Conservation (phyloP, 2,888 invertebrate genomes). For the Crematogaster levior region DNA sequence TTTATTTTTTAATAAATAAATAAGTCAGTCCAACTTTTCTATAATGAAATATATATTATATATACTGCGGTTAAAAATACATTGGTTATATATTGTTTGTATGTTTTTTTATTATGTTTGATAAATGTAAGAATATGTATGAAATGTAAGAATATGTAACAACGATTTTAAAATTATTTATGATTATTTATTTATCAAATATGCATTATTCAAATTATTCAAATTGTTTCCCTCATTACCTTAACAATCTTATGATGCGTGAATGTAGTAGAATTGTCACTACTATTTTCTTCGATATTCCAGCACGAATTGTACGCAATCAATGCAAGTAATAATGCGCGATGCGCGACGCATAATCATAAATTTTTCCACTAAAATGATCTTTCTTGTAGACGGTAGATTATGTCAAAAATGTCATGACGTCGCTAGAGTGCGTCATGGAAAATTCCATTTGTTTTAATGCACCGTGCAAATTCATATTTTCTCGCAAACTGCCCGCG, state of each 20-base stretch:
- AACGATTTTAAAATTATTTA: neutral
- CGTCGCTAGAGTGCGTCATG: slow-evolving; percentile 7
- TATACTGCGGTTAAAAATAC: no score
- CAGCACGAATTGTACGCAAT: slow-evolving; percentile 16
- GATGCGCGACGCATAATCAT: slow-evolving; percentile 3
- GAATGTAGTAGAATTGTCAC: neutral
- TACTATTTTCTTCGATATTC: slow-evolving; percentile 1
- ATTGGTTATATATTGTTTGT: neutral
- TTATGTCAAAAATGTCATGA: slow-evolving; percentile 18
- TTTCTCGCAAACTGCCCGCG: slow-evolving; percentile 50
- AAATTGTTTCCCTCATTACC: neutral
- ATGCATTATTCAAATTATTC: neutral
- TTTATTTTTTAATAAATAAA: neutral
- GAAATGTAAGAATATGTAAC: neutral
- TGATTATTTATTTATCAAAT: slow-evolving; percentile 22
- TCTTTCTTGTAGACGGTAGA: neutral
- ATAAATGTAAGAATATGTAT: neutral
- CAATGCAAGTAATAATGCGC: slow-evolving; percentile 21
- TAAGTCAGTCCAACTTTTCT: neutral
- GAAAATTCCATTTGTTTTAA: slow-evolving; percentile 48
- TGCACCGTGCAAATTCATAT: slow-evolving; percentile 56
- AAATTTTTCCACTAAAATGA: slow-evolving; percentile 32
- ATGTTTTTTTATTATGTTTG: neutral
- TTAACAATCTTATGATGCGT: neutral
- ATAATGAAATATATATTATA: neutral